Base-by-base conservation (phyloP, 2,888 invertebrate genomes). In the Thymelicus acteon region DNA sequence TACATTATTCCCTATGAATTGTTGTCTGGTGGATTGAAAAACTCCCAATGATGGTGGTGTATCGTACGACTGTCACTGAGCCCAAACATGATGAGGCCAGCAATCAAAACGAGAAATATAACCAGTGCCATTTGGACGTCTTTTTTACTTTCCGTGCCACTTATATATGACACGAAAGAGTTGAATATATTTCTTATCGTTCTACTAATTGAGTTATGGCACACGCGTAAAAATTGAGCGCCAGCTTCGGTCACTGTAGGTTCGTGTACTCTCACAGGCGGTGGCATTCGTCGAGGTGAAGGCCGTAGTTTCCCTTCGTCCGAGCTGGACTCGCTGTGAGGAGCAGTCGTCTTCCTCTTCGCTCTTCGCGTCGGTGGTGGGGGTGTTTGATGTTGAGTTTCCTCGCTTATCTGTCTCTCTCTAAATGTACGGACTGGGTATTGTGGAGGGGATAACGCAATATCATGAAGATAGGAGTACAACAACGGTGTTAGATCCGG, bases 31-130 rank as follows among this genome's bases (percentile, higher is more conserved):
- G 97, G 97, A 91, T 97, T 97, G 80, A 97, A 97, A 86, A 96
- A 97, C 85, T 97, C 97, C 97, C 97, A 97, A 79, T 97, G 97
- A 85, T 97, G 97, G 79, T 96, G 96, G 84, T 97, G 97, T 76
- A 97, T 95, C 64, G 96, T 96, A 70, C 96, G 95, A 74, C 96
- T 95, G 75, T 95, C 96, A 73, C 96, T 96, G 72, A 96, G 95
- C 65, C 97, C 96, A 75, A 97, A 94, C 87, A 98, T 94, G 74
- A 98, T 95, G 72, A 98, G 93, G 15, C 96, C 97, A 65, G 97
- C 96, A 49, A 98, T 95, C 74, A 98, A 92, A 65, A 98, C 95
- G 72, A 98, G 94, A 74, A 98, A 95, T 81, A 97, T 96, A 71
- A 97, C 96, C 79, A 97, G 93, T 6, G 97, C 96, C 81, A 97